phyloP scores from a whole-genome alignment of 1,140 invertebrate genomes.

The Drosophila kikkawai region DNA sequence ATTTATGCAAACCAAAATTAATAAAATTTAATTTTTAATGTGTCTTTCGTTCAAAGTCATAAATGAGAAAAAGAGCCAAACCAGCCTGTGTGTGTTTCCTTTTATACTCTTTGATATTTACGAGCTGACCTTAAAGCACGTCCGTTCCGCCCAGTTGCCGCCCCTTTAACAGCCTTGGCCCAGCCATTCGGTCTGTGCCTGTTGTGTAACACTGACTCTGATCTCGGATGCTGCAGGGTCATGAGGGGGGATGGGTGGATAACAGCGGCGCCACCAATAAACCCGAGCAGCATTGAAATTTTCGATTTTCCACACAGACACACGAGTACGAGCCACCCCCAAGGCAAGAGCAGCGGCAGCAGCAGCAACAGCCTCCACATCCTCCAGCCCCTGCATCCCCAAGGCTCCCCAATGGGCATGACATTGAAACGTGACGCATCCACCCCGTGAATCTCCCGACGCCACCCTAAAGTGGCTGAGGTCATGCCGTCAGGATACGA shows the following conservation, averaged over 20 bases:
- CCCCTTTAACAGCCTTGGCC: slow-evolving; percentile 51
- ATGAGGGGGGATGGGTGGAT: slow-evolving; percentile 1
- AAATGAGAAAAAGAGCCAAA: slow-evolving; percentile 61
- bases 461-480: slow-evolving; percentile 47
- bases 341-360: slow-evolving; percentile 1
- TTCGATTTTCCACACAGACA: slow-evolving; percentile 70
- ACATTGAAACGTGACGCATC: slow-evolving; percentile 75
- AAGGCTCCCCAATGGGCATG: slow-evolving; percentile 49
- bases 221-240: slow-evolving; percentile 61
- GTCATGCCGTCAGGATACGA: slow-evolving; percentile 46
- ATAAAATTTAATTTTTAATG: slow-evolving; percentile 84
- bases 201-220: slow-evolving; percentile 73
- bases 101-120: slow-evolving; percentile 63
- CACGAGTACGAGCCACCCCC: slow-evolving; percentile 26
- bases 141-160: slow-evolving; percentile 1
- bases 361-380: slow-evolving; percentile 3
- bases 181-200: slow-evolving; percentile 44
- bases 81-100: slow-evolving; percentile 10
- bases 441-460: slow-evolving; percentile 20
- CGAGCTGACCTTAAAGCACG: slow-evolving; percentile 59
- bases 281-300: slow-evolving; percentile 59
- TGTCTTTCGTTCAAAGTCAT: slow-evolving; percentile 85
- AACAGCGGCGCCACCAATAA: slow-evolving; percentile 57
- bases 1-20: slow-evolving; percentile 80
- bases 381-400: slow-evolving; percentile 1